Evolutionary conservation across 2,888 invertebrate species (phyloP).

Genomic region (Mesorhabditis belari): DNA sequence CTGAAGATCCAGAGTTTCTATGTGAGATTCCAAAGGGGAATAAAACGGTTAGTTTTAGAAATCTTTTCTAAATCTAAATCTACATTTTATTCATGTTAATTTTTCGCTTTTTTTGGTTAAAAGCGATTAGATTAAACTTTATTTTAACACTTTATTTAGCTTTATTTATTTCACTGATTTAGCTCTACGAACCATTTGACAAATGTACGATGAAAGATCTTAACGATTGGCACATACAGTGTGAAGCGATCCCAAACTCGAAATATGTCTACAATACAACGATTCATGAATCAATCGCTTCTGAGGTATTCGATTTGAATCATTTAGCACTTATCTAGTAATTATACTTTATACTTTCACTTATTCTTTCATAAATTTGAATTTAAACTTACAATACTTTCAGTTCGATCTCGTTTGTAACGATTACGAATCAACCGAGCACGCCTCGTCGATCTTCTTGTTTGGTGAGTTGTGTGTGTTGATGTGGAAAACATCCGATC

Average conservation of each 20-base stretch:
- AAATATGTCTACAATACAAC: slow-evolving; percentile 3
- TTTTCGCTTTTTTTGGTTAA: too few relatives aligned
- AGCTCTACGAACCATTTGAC: slow-evolving; percentile 5
- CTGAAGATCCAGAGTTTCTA: slow-evolving; percentile 22
- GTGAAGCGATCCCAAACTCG: slow-evolving; percentile 15
- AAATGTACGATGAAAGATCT: slow-evolving; percentile 16
- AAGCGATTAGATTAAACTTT: too few relatives aligned
- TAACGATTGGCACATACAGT: slow-evolving; percentile 14
- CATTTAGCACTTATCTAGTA: too few relatives aligned
- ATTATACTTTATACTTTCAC: too few relatives aligned
- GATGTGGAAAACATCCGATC: too few relatives aligned
- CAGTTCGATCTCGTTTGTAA: slow-evolving; percentile 47
- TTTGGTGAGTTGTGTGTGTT: too few relatives aligned
- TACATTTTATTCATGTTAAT: too few relatives aligned
- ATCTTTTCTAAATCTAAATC: not conserved
- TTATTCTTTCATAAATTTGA: not conserved
- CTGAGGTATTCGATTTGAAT: too few relatives aligned
- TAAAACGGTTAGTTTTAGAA: not conserved
- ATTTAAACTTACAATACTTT: slow-evolving; percentile 1
- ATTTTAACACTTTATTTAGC: not conserved
- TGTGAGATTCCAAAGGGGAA: slow-evolving; percentile 15
- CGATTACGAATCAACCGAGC: slow-evolving; percentile 26
- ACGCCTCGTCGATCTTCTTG: slow-evolving; percentile 41
- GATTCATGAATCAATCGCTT: not conserved
- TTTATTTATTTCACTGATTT: not conserved